A percentile compares a stretch with the other conserved stretches of the same genome.
These are phyloP conservation scores for Deilephila porcellus DNA, from an alignment of 2,888 invertebrate genomes.

Conservation along the genomic window DNA sequence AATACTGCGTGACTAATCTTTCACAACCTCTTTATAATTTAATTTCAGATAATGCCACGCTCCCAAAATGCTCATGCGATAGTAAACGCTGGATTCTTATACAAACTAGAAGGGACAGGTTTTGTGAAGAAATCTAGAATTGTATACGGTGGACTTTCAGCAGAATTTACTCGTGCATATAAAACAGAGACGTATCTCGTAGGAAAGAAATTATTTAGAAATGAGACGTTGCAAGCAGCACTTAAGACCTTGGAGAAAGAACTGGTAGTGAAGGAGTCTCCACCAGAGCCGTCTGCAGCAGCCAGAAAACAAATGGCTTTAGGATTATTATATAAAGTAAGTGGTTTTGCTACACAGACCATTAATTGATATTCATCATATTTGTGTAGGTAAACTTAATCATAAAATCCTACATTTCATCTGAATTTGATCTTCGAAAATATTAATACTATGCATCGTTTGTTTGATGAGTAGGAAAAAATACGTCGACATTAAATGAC, in stretches of 20 bases:
- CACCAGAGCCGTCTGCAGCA: constrained; percentile 83
- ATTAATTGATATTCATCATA: too few species aligned
- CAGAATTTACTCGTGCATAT: constrained; percentile 72
- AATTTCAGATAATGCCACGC: constrained; percentile 87
- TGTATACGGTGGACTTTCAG: constrained; percentile 85
- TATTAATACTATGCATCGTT: too few species aligned
- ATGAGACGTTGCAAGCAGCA: constrained; percentile 69
- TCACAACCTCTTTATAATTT: not conserved
- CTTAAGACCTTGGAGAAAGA: constrained; percentile 56
- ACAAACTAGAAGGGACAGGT: constrained; percentile 77
- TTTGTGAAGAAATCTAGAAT: constrained; percentile 77
- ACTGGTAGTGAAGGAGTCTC: constrained; percentile 54
- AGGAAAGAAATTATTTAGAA: constrained; percentile 71
- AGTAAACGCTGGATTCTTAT: constrained; percentile 89
- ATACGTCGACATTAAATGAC: too few species aligned
- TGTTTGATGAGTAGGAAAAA: too few species aligned
- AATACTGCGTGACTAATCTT: not conserved
- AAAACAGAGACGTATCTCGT: constrained; percentile 79
- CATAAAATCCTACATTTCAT: too few species aligned
- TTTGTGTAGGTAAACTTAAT: too few species aligned
- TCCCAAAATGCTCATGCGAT: constrained; percentile 90
- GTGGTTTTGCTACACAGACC: not conserved
- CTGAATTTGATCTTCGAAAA: too few species aligned
- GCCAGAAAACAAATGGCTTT: constrained; percentile 86
- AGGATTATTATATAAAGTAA: constrained; percentile 85